A percentile compares a stretch with the other conserved stretches of the same genome.
phyloP scores from a whole-genome alignment of 2,888 invertebrate species.

The Acanthopleura granulata region DNA sequence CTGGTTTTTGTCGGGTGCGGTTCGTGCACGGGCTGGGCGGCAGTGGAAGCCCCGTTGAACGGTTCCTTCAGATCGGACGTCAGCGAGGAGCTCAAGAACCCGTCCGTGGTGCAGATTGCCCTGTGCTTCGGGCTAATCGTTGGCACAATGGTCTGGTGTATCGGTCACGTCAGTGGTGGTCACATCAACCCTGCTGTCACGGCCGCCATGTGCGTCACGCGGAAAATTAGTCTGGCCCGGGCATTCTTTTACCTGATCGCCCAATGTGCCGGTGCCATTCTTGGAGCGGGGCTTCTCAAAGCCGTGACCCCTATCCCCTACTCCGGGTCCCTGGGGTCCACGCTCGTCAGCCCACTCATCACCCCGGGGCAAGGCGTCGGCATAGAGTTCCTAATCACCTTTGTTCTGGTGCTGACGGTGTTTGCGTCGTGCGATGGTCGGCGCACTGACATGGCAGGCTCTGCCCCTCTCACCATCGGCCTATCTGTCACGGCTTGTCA shows the following conservation, averaged over 20 bases:
- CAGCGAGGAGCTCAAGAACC: slow-evolving; percentile 1
- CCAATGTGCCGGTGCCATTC: slow-evolving; percentile 89
- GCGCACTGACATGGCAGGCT: slow-evolving; percentile 85
- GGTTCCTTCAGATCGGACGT: neutral
- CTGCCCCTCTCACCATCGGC: slow-evolving; percentile 86
- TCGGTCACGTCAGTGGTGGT: slow-evolving; percentile 91
- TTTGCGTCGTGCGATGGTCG: slow-evolving; percentile 85
- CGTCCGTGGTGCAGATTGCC: slow-evolving; percentile 78
- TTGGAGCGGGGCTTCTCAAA: slow-evolving; percentile 91
- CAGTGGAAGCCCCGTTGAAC: neutral
- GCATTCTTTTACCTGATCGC: slow-evolving; percentile 88
- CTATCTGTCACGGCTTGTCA: slow-evolving; percentile 90
- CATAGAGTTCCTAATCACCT: slow-evolving; percentile 87
- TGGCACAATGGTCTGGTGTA: slow-evolving; percentile 85
- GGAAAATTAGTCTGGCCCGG: slow-evolving; percentile 86
- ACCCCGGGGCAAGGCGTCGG: slow-evolving; percentile 82
- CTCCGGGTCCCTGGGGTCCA: slow-evolving; percentile 40
- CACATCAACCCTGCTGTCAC: slow-evolving; percentile 96
- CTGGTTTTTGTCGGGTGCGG: slow-evolving; percentile 88
- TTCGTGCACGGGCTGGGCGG: slow-evolving; percentile 65
- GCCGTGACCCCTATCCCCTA: slow-evolving; percentile 71
- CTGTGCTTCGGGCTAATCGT: slow-evolving; percentile 90
- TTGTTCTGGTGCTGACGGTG: slow-evolving; percentile 88
- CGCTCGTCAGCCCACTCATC: slow-evolving; percentile 32
- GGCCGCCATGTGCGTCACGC: slow-evolving; percentile 84